Evolutionary conservation across 2,113 vertebrate species (phyloP), one percentile per base, ranked within the genome.

Genomic region (Parotia lawesii): DNA sequence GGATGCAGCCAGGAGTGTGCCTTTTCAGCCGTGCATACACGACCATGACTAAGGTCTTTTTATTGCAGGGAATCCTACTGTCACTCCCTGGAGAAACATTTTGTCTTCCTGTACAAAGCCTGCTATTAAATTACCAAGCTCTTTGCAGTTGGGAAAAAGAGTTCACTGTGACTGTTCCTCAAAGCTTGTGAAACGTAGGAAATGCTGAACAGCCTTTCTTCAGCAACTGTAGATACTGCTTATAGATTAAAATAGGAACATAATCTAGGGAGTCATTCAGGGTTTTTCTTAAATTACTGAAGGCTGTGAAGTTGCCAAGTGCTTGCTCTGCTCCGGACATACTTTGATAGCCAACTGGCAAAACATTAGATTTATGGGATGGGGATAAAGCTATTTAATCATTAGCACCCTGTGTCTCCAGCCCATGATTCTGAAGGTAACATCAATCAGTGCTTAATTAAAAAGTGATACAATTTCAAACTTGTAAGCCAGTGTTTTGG

Each of bases 401-500:
- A 57, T 76, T 87, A 87, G 42, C 81, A 80, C 31, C 42, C 37
- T 37, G 31, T 64, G 64, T 96, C 91, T 95, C 78, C 60, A 87
- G 67, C 60, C 64, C 6, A 1, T 94, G 81, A 93, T 89, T 95
- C 31, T 82, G 58, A 91, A 93, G 24, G 78, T 85, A 96, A 94
- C 75, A 91, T 93, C 91, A 94, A 75, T 71, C 78, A 44, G n/a
- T 1, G 11, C 10, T 97, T 96, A 96, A 96, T 96, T 97, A 95
- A 95, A 87, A 1, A 85, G 64, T 27, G 85, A 94, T 96, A 96
- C 89, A 85, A 64, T 91, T 95, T 96, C 89, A 91, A 96, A 96
- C 94, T 95, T 95, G 94, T 87, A 95, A 94, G 56, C 47, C 89
- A 56, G 78, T 95, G 93, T 96, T 96, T 97, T 95, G 94, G 94